Evolutionary conservation across 1,140 invertebrate genomes (phyloP).

Genomic region (Drosophila obscura): DNA sequence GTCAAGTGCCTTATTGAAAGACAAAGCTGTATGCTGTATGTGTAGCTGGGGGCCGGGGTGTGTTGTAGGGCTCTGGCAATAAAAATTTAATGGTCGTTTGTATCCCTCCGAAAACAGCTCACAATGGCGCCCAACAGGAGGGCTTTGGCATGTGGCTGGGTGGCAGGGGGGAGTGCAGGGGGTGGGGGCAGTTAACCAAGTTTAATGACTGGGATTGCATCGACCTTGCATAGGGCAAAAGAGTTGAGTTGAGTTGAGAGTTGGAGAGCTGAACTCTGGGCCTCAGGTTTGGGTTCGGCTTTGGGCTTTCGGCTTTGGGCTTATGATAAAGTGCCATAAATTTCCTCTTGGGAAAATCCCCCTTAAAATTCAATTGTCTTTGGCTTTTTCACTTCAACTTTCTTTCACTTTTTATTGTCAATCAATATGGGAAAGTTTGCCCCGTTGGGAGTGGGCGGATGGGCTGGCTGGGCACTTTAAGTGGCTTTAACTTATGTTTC

Average conservation of each 20-base stretch:
- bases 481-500: constrained; percentile 5
- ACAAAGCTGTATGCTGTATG: background rate
- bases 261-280: constrained; percentile 10
- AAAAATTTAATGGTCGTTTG: constrained; percentile 68
- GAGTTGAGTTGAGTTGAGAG: background rate
- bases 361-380: constrained; percentile 32
- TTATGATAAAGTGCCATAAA: constrained; percentile 45
- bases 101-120: background rate
- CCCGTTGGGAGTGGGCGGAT: too few species aligned
- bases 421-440: constrained; percentile 33
- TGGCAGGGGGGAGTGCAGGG: too few species aligned
- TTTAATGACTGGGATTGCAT: constrained; percentile 59
- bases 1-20: constrained; percentile 70
- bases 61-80: constrained; percentile 44
- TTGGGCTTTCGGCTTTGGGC: background rate
- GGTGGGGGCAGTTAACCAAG: constrained; percentile 66
- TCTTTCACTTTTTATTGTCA: constrained; percentile 24
- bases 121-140: too few species aligned
- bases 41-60: background rate
- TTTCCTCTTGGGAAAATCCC: background rate
- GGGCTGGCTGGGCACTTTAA: background rate
- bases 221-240: too few species aligned
- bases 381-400: background rate
- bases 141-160: background rate
- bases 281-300: background rate